Evolutionary conservation across 2,113 vertebrate species (phyloP), one percentile per base, ranked within the genome.

Genomic region (Megalops atlanticus): DNA sequence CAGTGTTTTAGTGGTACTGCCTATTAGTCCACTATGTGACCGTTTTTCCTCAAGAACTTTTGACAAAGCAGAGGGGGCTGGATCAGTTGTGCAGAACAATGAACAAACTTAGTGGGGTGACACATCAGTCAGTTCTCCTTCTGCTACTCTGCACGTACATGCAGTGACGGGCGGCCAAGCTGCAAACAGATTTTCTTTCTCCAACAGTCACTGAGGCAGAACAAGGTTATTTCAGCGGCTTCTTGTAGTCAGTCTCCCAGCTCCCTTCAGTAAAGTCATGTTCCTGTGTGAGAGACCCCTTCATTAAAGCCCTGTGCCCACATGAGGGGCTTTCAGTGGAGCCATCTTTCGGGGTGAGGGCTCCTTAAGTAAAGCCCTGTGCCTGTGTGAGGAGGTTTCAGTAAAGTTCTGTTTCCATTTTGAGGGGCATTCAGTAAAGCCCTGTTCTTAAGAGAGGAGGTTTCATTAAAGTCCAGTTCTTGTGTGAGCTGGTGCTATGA

Each of bases 51-150:
- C 81, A 85, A 80, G 76, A 83, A 52, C 64, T 85, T 81, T 27
- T 90, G 85, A 92, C 92, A 93, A 92, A 92, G 88, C 85, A 83
- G 84, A 91, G 84, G 49, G 88, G 91, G 86, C 93, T 91, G 89
- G 89, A 92, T 92, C 92, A 90, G 89, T 90, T 91, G 88, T 89
- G 89, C 85, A 1, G 79, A 91, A 92, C 92, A 92, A 91, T 89
- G 89, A 86, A 83, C 35, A 69, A 90, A 91, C 89, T 90, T 87
- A 90, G 85, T 83, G 85, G 90, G 90, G 90, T 89, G 91, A 91
- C 38, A 88, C 91, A 91, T 90, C 87, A 90, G 87, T 90, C 85
- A 89, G 86, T 84, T 83, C 83, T 87, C 89, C 89, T 90, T 92
- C 89, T 91, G 89, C 84, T 88, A 87, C 86, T 81, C 85, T 81